These are phyloP conservation scores for Melanotaenia duboulayi DNA, from an alignment of 2,113 vertebrate species.

Conservation along the genomic window DNA sequence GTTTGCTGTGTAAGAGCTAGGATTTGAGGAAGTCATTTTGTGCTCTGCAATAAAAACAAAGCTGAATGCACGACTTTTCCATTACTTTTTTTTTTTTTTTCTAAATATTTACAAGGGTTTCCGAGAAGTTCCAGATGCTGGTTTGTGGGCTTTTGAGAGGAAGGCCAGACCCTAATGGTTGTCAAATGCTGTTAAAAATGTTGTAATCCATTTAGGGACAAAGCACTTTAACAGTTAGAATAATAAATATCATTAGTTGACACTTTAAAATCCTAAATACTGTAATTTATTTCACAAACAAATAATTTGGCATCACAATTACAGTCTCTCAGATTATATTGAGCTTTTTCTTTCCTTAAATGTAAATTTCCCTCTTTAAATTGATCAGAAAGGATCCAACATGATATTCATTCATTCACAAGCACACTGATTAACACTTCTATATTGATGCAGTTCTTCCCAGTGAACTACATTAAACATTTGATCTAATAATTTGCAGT, in stretches of 20 bases:
- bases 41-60: conserved; percentile 70
- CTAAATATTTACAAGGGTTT: conserved; percentile 52
- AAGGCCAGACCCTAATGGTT: conserved; percentile 49
- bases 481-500: conserved; percentile 52
- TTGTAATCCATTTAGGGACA: conserved; percentile 31
- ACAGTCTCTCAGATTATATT: conserved; percentile 72
- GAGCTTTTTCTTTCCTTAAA: conserved; percentile 74
- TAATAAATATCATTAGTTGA: conserved; percentile 52
- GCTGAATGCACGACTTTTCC: conserved; percentile 41
- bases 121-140: conserved; percentile 69
- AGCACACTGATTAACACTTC: conserved; percentile 65
- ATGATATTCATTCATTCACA: conserved; percentile 61
- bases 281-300: conserved; percentile 81
- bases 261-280: conserved; percentile 75
- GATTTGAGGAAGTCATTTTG: conserved; percentile 59
- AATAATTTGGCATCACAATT: conserved; percentile 80
- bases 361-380: conserved; percentile 78
- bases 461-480: conserved; percentile 70
- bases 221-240: conserved; percentile 15
- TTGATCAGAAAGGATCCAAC: conserved; percentile 58
- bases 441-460: conserved; percentile 70
- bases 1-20: conserved; percentile 41
- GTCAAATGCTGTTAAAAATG: conserved; percentile 49
- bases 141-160: conserved; percentile 38
- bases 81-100: conserved; percentile 19